Base-by-base conservation (phyloP, 2,888 invertebrate genomes). In the Diadromus collaris region DNA sequence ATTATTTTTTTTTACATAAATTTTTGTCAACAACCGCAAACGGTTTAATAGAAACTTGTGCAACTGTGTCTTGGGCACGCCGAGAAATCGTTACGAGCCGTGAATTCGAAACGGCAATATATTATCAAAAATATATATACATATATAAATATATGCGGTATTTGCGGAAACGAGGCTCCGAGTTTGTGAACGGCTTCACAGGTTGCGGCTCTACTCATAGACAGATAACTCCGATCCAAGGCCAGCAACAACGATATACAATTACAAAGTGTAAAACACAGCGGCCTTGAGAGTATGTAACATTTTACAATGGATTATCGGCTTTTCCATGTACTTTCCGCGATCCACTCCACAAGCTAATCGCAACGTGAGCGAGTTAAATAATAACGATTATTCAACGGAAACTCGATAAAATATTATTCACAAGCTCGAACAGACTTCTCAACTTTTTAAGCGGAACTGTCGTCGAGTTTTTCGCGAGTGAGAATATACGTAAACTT, bases 161-260 rank as follows among this genome's bases (percentile, higher is more conserved):
- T 65, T 58, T 21, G 44, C 13, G 44, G 56, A 73, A 64, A 72
- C 34, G 24, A 19, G 34, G 56, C 21, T 6, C 21, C 29, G 51
- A 65, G 41, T 34, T 73, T 46, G 21, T 32, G 16, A 73, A 46
- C 6, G 46, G 44, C 64, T 73, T 56, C 21, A 21, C 68, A 60
- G 10, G 44, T 54, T 21, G 44, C 21, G 24, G 10, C 27, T 29
- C 56, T 58, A 58, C 58, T 32, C 29, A 34, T 41, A 29, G 38
- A 65, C 58, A 41, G 32, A 78, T 64, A 64, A 76, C 29, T 64
- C 63, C 32, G 32, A 71, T 51, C 41, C 78, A 65, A 75, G 78
- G 75, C 21, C 46, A 67, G 19, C 61, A 44, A 46, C 32, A 61
- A 48, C 46, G 38, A 60, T 76, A 29, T 76, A 68, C 58, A 56